Conservation (phyloP, 2,888 invertebrate species). For the Monochamus alternatus region DNA sequence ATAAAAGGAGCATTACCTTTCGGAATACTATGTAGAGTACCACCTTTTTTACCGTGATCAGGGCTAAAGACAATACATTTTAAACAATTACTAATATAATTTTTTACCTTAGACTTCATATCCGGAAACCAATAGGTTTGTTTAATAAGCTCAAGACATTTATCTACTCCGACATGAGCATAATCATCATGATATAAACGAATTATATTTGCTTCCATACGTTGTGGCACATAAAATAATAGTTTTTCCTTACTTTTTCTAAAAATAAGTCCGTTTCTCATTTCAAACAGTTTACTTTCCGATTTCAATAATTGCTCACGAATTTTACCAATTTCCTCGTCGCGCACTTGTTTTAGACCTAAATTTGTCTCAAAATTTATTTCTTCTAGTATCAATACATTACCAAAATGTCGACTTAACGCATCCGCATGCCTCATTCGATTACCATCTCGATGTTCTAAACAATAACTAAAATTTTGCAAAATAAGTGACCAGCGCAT, state of each 20-base stretch:
- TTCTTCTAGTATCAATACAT: slow-evolving; percentile 27
- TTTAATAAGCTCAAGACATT: slow-evolving; percentile 55
- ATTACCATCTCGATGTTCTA: slow-evolving; percentile 34
- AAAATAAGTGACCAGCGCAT: slow-evolving; percentile 40
- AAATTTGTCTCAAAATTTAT: slow-evolving; percentile 1
- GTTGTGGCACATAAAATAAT: slow-evolving; percentile 49
- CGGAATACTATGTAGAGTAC: slow-evolving; percentile 55
- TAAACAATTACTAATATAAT: slow-evolving; percentile 58
- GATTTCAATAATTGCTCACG: slow-evolving; percentile 24
- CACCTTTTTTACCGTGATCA: slow-evolving; percentile 53
- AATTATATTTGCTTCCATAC: slow-evolving; percentile 56
- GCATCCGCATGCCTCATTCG: slow-evolving; percentile 47
- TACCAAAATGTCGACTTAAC: slow-evolving; percentile 27
- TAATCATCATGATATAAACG: slow-evolving; percentile 55
- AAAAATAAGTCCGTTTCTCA: slow-evolving; percentile 36
- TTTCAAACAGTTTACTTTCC: slow-evolving; percentile 18
- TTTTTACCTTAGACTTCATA: slow-evolving; percentile 54
- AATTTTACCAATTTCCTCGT: slow-evolving; percentile 24
- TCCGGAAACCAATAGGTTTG: slow-evolving; percentile 63
- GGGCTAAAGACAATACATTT: slow-evolving; percentile 57
- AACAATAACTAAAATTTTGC: slow-evolving; percentile 38
- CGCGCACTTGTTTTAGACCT: slow-evolving; percentile 29
- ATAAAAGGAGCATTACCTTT: slow-evolving; percentile 57
- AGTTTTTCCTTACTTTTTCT: slow-evolving; percentile 16
- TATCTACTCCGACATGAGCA: slow-evolving; percentile 61